Evolutionary conservation across 2,888 invertebrate genomes (phyloP).

Genomic region (Adelognathus sp.): DNA sequence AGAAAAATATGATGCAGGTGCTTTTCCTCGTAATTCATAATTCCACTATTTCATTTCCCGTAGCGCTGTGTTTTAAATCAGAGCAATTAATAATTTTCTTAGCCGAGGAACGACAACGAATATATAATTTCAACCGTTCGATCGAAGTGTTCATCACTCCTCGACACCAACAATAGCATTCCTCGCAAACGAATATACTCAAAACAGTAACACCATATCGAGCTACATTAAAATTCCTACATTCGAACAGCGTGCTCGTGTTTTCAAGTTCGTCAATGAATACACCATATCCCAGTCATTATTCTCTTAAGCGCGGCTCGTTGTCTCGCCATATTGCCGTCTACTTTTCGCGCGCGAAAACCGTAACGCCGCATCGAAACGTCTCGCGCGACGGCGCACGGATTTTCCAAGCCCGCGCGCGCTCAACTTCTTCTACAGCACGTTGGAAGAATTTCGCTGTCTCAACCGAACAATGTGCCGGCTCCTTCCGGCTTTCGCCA

Average conservation of each 20-base stretch:
- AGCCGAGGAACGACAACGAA: no score
- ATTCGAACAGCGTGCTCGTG: neutral
- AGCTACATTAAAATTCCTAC: neutral
- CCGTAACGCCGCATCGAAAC: conserved; percentile 45
- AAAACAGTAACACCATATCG: no score
- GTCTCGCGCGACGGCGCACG: conserved; percentile 33
- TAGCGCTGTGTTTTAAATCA: no score
- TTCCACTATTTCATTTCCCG: no score
- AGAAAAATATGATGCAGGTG: no score
- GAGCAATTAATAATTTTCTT: no score
- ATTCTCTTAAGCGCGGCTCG: neutral
- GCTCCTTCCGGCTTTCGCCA: conserved; percentile 41
- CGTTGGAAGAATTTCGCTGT: conserved; percentile 37
- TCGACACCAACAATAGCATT: no score
- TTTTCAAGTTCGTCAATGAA: neutral
- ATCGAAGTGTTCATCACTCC: no score
- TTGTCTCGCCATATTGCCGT: conserved; percentile 22
- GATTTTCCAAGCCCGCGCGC: conserved; percentile 46
- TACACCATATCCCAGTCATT: neutral
- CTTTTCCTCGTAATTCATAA: no score
- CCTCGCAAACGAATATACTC: no score
- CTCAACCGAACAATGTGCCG: conserved; percentile 31
- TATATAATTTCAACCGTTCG: no score
- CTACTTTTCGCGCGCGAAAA: conserved; percentile 49
- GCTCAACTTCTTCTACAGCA: conserved; percentile 38